phyloP scores from a whole-genome alignment of 1,140 invertebrate species.

The Drosophila suzukii region DNA sequence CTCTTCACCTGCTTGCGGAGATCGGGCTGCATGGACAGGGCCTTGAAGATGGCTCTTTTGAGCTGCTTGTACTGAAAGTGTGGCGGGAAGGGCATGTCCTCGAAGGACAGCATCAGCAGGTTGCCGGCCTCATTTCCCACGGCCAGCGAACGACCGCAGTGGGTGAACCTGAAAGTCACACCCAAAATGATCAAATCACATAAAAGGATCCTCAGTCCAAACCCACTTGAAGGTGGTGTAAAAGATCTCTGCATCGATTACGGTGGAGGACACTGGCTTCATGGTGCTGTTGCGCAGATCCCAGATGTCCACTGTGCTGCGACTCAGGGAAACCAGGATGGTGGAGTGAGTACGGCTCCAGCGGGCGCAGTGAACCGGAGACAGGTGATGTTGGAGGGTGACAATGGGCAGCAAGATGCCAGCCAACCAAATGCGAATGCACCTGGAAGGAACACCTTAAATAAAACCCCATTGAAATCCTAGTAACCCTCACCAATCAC shows the following conservation, averaged over 20 bases:
- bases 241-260: constrained; percentile 77
- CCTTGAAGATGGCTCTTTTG: constrained; percentile 86
- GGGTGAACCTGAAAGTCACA: constrained; percentile 85
- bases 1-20: constrained; percentile 87
- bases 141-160: constrained; percentile 88
- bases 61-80: constrained; percentile 87
- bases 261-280: constrained; percentile 86
- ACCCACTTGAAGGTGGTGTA: constrained; percentile 74
- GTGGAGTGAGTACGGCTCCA: constrained; percentile 94
- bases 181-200: background rate
- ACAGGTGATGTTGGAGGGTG: constrained; percentile 86
- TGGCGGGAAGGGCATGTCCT: constrained; percentile 89
- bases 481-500: constrained; percentile 88
- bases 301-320: constrained; percentile 90
- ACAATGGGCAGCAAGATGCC: constrained; percentile 88
- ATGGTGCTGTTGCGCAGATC: constrained; percentile 89
- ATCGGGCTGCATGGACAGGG: constrained; percentile 87
- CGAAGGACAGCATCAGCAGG: constrained; percentile 88
- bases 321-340: constrained; percentile 90
- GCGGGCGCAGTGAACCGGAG: constrained; percentile 88
- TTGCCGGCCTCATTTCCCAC: constrained; percentile 88
- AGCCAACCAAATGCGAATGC: constrained; percentile 90
- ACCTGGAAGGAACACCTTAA: constrained; percentile 55
- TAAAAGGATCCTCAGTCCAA: background rate
- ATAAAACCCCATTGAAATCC: background rate